Conservation (phyloP, 2,113 vertebrate species). For the Montifringilla adamsi region DNA sequence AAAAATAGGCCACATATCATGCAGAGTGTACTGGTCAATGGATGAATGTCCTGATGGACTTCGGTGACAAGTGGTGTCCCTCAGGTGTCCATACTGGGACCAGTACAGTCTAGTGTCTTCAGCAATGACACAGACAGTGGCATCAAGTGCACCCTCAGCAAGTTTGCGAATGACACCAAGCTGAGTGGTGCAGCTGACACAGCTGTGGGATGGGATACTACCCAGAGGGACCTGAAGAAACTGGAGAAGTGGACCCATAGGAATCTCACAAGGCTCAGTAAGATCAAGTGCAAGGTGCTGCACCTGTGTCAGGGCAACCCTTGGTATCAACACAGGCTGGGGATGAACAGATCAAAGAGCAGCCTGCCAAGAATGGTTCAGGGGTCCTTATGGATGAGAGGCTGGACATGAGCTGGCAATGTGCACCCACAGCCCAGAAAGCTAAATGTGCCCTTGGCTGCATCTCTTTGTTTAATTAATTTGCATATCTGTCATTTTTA, state of each 20-base stretch:
- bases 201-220: not conserved
- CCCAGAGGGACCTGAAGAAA: not conserved
- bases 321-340: not conserved
- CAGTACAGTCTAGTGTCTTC: not conserved
- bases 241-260: not conserved
- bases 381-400: not conserved
- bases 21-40: not conserved
- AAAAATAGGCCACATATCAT: not conserved
- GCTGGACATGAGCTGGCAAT: not conserved
- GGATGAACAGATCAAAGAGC: not conserved
- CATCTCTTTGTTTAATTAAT: not conserved
- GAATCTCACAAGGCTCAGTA: not conserved
- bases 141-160: not conserved
- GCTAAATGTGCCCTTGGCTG: not conserved
- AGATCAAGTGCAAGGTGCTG: not conserved
- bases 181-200: not conserved
- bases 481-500: not conserved
- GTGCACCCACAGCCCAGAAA: not conserved
- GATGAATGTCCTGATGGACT: not conserved
- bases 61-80: not conserved
- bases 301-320: not conserved
- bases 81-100: not conserved
- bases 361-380: rapidly evolving
- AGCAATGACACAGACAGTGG: not conserved
- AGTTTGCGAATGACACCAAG: not conserved